These are phyloP conservation scores for Synanthedon tipuliformis DNA, from an alignment of 2,888 invertebrate species.

Conservation along the genomic window DNA sequence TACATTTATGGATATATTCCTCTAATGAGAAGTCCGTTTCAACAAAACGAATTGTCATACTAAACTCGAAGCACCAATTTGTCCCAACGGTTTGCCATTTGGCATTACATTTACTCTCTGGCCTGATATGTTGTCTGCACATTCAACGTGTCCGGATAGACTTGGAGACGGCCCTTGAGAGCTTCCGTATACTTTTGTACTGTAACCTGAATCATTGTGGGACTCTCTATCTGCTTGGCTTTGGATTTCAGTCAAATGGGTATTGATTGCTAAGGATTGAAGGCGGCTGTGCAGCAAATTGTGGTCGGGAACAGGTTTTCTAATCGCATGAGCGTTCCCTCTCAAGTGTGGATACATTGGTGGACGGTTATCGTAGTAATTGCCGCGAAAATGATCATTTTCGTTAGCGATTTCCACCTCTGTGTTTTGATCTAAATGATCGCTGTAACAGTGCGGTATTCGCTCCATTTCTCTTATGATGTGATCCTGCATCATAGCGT, in stretches of 20 bases:
- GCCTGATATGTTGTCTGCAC: constrained; percentile 48
- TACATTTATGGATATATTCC: no score
- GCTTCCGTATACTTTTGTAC: constrained; percentile 83
- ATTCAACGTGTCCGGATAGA: constrained; percentile 71
- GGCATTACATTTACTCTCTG: constrained; percentile 43
- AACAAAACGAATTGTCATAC: constrained; percentile 52
- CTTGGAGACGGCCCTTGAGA: constrained; percentile 84
- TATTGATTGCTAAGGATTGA: constrained; percentile 62
- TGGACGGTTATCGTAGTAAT: constrained; percentile 50
- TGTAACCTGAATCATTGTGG: constrained; percentile 88
- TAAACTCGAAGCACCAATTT: constrained; percentile 75
- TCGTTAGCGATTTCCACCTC: constrained; percentile 62
- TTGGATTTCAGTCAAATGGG: constrained; percentile 57
- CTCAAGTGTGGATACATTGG: constrained; percentile 35
- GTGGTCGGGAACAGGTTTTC: constrained; percentile 50
- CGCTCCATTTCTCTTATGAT: constrained; percentile 61
- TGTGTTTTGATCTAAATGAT: constrained; percentile 55
- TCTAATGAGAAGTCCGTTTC: no score
- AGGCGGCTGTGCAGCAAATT: constrained; percentile 54
- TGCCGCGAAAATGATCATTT: constrained; percentile 49
- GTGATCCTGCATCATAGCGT: constrained; percentile 67
- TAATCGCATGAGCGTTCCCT: constrained; percentile 25
- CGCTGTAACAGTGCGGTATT: constrained; percentile 63
- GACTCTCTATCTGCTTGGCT: constrained; percentile 73
- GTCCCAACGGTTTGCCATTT: constrained; percentile 38